Percentiles rank a stretch among this genome's conserved stretches.
Evolutionary conservation across 1,140 invertebrate species (phyloP).

Genomic region (Lasioglossum baleicum): DNA sequence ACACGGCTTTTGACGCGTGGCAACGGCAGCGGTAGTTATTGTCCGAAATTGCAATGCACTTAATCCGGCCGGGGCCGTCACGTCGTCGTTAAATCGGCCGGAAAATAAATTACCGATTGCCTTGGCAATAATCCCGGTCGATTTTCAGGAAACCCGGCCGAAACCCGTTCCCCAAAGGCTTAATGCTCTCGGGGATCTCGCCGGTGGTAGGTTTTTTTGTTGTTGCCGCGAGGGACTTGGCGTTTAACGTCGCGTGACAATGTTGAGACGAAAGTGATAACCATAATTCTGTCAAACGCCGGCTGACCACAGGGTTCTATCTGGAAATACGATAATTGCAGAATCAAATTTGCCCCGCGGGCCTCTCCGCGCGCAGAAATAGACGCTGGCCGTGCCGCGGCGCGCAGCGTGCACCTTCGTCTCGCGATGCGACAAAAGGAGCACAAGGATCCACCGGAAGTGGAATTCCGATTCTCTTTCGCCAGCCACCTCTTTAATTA

Average conservation of each 20-base stretch:
- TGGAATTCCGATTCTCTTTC: neutral
- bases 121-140: constrained; percentile 65
- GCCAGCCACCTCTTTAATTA: neutral
- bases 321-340: constrained; percentile 46
- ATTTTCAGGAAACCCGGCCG: constrained; percentile 24
- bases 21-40: constrained; percentile 13
- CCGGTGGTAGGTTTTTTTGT: neutral
- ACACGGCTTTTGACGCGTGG: neutral
- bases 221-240: constrained; percentile 4
- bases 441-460: constrained; percentile 4
- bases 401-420: neutral
- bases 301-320: constrained; percentile 15
- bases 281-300: constrained; percentile 41
- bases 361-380: constrained; percentile 24
- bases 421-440: constrained; percentile 13
- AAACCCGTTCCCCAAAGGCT: neutral
- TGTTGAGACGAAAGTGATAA: constrained; percentile 47
- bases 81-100: constrained; percentile 48
- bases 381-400: neutral
- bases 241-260: constrained; percentile 48
- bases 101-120: constrained; percentile 68
- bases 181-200: constrained; percentile 25
- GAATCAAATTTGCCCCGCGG: constrained; percentile 33
- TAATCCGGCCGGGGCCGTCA: constrained; percentile 25
- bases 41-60: constrained; percentile 16